These are phyloP conservation scores for Stenurella melanura DNA, from an alignment of 2,888 invertebrate species.

Conservation along the genomic window DNA sequence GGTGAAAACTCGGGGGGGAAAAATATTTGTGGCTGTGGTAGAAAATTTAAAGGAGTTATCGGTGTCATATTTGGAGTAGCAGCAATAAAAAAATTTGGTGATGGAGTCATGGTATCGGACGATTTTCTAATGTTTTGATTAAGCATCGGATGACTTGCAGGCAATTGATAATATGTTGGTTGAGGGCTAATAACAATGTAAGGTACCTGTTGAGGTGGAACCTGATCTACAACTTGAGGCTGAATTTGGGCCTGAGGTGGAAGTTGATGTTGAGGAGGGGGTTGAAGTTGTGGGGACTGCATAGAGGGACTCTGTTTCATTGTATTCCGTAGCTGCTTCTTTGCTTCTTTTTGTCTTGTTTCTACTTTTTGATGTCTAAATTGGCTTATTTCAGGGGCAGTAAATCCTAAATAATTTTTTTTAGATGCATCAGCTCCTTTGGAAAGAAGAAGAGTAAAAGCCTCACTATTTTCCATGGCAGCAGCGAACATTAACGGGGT, in stretches of 20 bases:
- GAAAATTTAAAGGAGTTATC: slow-evolving; percentile 45
- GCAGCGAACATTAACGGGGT: slow-evolving; percentile 69
- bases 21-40: slow-evolving; percentile 50
- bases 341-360: slow-evolving; percentile 13
- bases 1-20: slow-evolving; percentile 62
- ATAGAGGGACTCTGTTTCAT: slow-evolving; percentile 46
- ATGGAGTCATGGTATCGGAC: slow-evolving; percentile 53
- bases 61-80: slow-evolving; percentile 54
- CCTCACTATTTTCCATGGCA: slow-evolving; percentile 62
- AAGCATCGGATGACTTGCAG: slow-evolving; percentile 19
- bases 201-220: slow-evolving; percentile 35
- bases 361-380: slow-evolving; percentile 49
- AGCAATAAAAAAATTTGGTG: slow-evolving; percentile 43
- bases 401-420: slow-evolving; percentile 60
- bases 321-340: slow-evolving; percentile 18
- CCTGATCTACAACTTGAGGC: not conserved
- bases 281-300: slow-evolving; percentile 16
- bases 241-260: not conserved
- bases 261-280: not conserved
- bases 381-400: slow-evolving; percentile 59
- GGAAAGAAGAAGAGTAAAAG: slow-evolving; percentile 58
- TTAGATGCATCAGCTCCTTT: slow-evolving; percentile 59
- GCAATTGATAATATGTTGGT: slow-evolving; percentile 25
- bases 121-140: slow-evolving; percentile 47
- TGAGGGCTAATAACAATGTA: slow-evolving; percentile 47